Percentiles rank a stretch among this genome's conserved stretches.
Evolutionary conservation across 2,888 invertebrate species (phyloP).

Genomic region (Drosophila quinaria): DNA sequence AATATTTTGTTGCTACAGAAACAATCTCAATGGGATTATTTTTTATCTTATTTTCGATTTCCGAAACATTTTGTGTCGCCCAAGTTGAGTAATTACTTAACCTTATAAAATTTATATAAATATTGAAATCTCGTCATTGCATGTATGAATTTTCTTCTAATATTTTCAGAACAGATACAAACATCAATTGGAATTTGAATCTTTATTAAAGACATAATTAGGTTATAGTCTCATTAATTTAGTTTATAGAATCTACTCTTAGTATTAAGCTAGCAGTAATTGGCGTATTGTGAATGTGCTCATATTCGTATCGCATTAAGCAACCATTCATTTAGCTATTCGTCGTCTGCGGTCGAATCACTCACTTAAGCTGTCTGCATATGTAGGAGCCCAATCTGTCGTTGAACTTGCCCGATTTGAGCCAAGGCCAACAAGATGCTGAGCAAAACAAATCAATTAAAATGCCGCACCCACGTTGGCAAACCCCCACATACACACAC

Average conservation of each 20-base stretch:
- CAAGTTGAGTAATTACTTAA: background rate
- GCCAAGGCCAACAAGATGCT: slow-evolving; percentile 48
- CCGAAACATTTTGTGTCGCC: background rate
- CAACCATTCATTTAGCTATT: slow-evolving; percentile 50
- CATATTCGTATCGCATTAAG: slow-evolving; percentile 43
- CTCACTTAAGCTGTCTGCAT: slow-evolving; percentile 64
- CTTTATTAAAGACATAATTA: slow-evolving; percentile 6
- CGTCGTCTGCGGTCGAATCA: slow-evolving; percentile 50
- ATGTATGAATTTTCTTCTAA: background rate
- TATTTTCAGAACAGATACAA: background rate
- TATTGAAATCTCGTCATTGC: background rate
- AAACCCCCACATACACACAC: slow-evolving; percentile 11
- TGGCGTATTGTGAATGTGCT: slow-evolving; percentile 7
- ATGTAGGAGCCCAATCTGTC: slow-evolving; percentile 18
- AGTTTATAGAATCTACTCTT: background rate
- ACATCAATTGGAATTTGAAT: background rate
- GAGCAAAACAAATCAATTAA: slow-evolving; percentile 78
- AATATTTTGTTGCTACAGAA: background rate
- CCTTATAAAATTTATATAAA: background rate
- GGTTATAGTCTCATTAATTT: slow-evolving; percentile 7
- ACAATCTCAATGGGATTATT: background rate
- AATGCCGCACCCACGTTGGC: slow-evolving; percentile 43
- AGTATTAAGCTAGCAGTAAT: background rate
- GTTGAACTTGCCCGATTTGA: slow-evolving; percentile 52
- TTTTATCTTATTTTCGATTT: background rate